Conservation (phyloP, 2,888 invertebrate species). For the Pseudanteris insignis region DNA sequence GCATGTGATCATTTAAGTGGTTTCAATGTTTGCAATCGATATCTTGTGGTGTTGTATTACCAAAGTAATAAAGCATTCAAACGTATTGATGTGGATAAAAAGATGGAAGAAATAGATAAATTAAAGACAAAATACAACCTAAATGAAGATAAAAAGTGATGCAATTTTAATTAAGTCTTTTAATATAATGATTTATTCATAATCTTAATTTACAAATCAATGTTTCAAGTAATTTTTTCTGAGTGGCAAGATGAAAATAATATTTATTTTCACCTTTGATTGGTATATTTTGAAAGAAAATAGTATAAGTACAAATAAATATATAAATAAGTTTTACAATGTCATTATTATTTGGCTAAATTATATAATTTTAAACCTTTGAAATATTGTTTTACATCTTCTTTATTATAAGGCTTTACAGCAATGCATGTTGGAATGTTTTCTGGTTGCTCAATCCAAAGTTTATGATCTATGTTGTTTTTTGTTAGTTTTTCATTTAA, state of each 20-base stretch:
- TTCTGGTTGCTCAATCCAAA: conserved; percentile 98
- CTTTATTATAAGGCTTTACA: conserved; percentile 89
- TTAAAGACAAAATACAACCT: conserved; percentile 87
- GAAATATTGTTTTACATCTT: conserved; percentile 83
- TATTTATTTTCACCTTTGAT: no score
- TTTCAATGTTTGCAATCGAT: conserved; percentile 98
- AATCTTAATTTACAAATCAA: no score
- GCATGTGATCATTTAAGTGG: conserved; percentile 99
- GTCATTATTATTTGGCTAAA: neutral
- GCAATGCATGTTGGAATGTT: conserved; percentile 95
- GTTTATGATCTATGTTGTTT: conserved; percentile 82
- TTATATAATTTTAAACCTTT: conserved; percentile 86
- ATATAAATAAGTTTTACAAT: neutral
- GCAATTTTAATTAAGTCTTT: no score
- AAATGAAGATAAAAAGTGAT: conserved; percentile 60
- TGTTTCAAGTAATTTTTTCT: no score
- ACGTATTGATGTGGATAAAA: conserved; percentile 93
- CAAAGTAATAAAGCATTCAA: conserved; percentile 97
- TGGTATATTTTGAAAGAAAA: no score
- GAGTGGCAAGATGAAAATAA: no score
- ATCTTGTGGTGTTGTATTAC: conserved; percentile 98
- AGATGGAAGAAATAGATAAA: conserved; percentile 93
- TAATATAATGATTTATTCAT: no score
- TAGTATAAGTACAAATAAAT: no score
- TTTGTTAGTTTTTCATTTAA: conserved; percentile 77